Percentiles rank a stretch among this genome's conserved stretches.
These are phyloP conservation scores for Melangyna quadrimaculata DNA, from an alignment of 2,888 invertebrate genomes.

Conservation along the genomic window DNA sequence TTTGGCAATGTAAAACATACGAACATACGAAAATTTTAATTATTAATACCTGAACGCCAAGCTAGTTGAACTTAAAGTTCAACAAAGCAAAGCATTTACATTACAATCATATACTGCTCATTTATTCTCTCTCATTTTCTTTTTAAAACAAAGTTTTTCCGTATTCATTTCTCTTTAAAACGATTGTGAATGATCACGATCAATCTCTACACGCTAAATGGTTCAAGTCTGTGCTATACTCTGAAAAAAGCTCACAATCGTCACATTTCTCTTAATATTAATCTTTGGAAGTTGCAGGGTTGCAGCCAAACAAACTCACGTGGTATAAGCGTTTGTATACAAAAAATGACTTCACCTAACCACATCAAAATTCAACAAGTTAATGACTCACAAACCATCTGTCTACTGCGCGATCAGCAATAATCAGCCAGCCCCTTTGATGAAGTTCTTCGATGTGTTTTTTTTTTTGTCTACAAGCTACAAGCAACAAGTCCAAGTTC, in stretches of 20 bases:
- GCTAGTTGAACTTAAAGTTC: background rate
- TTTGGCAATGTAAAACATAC: no score
- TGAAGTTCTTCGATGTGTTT: background rate
- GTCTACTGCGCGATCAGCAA: background rate
- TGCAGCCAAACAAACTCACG: background rate
- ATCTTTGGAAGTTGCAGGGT: background rate
- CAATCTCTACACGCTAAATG: background rate
- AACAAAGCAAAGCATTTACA: background rate
- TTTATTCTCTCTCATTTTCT: background rate
- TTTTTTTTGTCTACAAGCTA: background rate
- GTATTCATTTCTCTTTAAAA: background rate
- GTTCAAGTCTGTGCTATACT: background rate
- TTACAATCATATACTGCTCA: background rate
- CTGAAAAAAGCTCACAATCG: background rate
- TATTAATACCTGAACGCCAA: no score
- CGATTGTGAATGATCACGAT: background rate
- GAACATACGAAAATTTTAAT: no score
- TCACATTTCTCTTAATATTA: background rate
- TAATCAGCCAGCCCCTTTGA: background rate
- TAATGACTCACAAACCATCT: slow-evolving; percentile 21
- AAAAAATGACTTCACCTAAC: background rate
- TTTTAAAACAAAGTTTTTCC: background rate
- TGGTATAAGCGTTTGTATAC: background rate
- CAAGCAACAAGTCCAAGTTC: background rate
- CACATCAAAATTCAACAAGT: slow-evolving; percentile 7